phyloP scores from a whole-genome alignment of 2,888 invertebrate species.

The Choristoneura rosaceana region DNA sequence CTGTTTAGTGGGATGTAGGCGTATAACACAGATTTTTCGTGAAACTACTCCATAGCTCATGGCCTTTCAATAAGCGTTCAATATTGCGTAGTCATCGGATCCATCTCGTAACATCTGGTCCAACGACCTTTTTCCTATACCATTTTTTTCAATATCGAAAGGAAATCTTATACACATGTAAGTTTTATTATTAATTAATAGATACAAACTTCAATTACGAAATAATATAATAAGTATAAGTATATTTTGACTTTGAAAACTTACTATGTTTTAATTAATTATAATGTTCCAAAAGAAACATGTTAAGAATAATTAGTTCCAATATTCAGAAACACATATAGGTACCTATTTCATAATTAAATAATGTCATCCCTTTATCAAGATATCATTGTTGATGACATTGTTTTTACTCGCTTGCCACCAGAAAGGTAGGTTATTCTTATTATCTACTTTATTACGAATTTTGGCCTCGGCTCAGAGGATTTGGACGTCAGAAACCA shows the following conservation, averaged over 20 bases:
- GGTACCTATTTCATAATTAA: too few relatives aligned
- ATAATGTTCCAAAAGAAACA: neutral
- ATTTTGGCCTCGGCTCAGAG: neutral
- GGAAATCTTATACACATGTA: neutral
- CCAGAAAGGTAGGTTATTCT: neutral
- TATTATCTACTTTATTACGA: neutral
- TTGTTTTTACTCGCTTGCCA: too few relatives aligned
- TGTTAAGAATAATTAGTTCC: neutral
- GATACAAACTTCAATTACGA: too few relatives aligned
- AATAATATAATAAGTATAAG: too few relatives aligned
- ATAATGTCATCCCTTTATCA: too few relatives aligned
- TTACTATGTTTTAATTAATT: too few relatives aligned
- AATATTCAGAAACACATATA: neutral
- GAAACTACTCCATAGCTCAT: neutral
- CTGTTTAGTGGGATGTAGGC: too few relatives aligned
- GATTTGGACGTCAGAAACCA: neutral
- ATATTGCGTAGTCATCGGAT: conserved; percentile 30
- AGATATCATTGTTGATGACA: too few relatives aligned
- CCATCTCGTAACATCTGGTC: conserved; percentile 22
- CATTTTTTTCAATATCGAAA: conserved; percentile 21
- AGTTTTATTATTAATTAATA: neutral
- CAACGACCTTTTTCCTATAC: conserved; percentile 19
- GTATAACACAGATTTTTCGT: neutral
- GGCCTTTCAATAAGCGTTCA: conserved; percentile 27
- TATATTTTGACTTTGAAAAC: too few relatives aligned